Evolutionary conservation across 1,140 invertebrate genomes (phyloP), one percentile per base, ranked within the genome.

Genomic region (Sycophaga agraensis): DNA sequence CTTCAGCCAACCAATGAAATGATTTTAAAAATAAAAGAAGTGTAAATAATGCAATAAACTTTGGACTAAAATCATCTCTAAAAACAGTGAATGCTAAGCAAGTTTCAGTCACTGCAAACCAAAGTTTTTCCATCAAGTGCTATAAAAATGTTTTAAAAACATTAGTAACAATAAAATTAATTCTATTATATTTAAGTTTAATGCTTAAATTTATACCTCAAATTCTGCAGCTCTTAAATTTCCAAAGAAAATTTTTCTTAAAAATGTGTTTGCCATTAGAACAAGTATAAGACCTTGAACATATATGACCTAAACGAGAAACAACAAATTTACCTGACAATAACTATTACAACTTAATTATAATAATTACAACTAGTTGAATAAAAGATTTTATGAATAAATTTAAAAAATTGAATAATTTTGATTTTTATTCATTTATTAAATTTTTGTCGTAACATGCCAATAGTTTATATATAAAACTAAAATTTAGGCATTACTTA

Each of bases 1-100:
- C 97, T 82, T 99, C 98, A 31, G 94, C 94, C 16, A 99, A 82
- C 98, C 98, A 99, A 84, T 99, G 98, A 84, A 99, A 99, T 80
- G 96, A 96, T 84, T 99, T 99, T 14, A 99, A 79, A 80, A 99
- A 99, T 37, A 99, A 84, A 28, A 99, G 84, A 17, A 99, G 84
- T 11, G 96, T 98, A 79, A 99, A 99, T 37, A 99, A 82, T 12
- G 96, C 96, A 72, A 99, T 94, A 85, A 99, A 99, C 76, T 95
- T 94, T 16, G 96, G 94, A 83, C 95, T 98, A 76, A 99, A 98
- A 75, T 99, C 97, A 85, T 99, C 97, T 72, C 97, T 86, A 79
- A 99, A 99, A 3, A 99, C 96, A 53, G 98, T 99, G 73, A 99
- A 99, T 22, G 97, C 97, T 67, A 99, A 82, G 83, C 97, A 99